phyloP scores from a whole-genome alignment of 2,888 invertebrate genomes.

The Ectobius pallidus region DNA sequence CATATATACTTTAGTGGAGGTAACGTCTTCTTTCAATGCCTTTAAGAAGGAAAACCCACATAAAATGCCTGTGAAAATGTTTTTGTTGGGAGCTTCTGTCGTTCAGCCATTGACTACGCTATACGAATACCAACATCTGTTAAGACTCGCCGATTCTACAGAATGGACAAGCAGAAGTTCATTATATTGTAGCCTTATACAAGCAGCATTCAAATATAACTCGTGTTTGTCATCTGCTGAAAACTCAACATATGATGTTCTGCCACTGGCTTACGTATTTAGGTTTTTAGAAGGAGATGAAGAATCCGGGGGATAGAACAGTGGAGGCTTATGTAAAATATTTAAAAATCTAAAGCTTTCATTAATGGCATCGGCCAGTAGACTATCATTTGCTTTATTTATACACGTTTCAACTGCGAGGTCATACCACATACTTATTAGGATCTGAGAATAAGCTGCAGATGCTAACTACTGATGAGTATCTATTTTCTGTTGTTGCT shows the following conservation, averaged over 20 bases:
- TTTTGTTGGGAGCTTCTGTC: background rate
- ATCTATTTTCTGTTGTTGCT: too few relatives aligned
- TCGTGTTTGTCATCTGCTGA: background rate
- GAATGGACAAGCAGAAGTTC: slow-evolving; percentile 2
- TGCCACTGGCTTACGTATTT: background rate
- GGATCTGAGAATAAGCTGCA: too few relatives aligned
- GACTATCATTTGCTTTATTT: too few relatives aligned
- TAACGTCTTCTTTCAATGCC: background rate
- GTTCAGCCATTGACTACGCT: background rate
- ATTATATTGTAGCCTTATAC: background rate
- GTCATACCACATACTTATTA: too few relatives aligned
- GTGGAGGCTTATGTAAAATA: too few relatives aligned
- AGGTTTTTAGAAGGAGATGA: background rate
- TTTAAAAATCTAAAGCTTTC: too few relatives aligned
- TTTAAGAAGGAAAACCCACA: background rate
- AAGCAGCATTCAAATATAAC: background rate
- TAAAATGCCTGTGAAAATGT: background rate
- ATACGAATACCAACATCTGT: slow-evolving; percentile 1
- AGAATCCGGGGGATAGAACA: background rate
- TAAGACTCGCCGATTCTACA: background rate
- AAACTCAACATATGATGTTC: background rate
- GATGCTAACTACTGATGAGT: too few relatives aligned
- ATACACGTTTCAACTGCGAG: too few relatives aligned
- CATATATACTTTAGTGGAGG: background rate
- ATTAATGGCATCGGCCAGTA: too few relatives aligned